Evolutionary conservation across 1,140 invertebrate genomes (phyloP).

Genomic region (Palaemon carinicauda): DNA sequence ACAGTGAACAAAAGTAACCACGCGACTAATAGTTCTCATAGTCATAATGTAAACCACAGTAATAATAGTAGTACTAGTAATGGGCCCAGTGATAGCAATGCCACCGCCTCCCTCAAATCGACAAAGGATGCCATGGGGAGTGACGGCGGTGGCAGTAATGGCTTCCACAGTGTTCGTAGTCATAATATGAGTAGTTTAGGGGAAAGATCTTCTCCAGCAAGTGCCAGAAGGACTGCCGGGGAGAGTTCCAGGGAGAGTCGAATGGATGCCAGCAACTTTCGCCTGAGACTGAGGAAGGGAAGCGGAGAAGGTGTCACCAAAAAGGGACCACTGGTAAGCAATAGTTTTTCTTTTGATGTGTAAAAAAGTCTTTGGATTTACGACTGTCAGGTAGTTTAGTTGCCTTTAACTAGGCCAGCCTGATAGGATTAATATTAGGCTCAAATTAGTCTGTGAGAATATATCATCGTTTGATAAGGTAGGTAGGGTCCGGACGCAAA

Average conservation of each 20-base stretch:
- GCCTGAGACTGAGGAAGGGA: slow-evolving; percentile 31
- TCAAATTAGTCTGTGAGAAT: too few relatives aligned
- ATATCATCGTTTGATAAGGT: too few relatives aligned
- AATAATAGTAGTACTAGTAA: not conserved
- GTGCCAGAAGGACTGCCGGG: slow-evolving; percentile 1
- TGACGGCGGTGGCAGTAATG: not conserved
- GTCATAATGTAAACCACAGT: too few relatives aligned
- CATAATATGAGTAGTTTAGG: not conserved
- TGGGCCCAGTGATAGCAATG: not conserved
- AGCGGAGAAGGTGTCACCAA: slow-evolving; percentile 48
- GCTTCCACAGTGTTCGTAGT: slow-evolving; percentile 7
- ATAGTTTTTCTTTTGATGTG: not conserved
- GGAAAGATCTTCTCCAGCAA: slow-evolving; percentile 29
- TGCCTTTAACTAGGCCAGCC: too few relatives aligned
- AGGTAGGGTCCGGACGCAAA: too few relatives aligned
- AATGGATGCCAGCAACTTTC: slow-evolving; percentile 41
- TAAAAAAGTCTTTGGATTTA: too few relatives aligned
- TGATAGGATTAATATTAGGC: too few relatives aligned
- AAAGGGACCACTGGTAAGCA: slow-evolving; percentile 48
- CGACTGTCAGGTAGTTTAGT: too few relatives aligned
- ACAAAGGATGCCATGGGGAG: slow-evolving; percentile 6
- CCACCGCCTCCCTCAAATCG: not conserved
- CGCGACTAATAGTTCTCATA: not conserved
- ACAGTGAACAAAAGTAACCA: slow-evolving; percentile 21
- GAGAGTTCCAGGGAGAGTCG: slow-evolving; percentile 31